A percentile compares a stretch with the other conserved stretches of the same genome.
These are phyloP conservation scores for Rosalia funebris DNA, from an alignment of 2,888 invertebrate genomes.

Conservation along the genomic window DNA sequence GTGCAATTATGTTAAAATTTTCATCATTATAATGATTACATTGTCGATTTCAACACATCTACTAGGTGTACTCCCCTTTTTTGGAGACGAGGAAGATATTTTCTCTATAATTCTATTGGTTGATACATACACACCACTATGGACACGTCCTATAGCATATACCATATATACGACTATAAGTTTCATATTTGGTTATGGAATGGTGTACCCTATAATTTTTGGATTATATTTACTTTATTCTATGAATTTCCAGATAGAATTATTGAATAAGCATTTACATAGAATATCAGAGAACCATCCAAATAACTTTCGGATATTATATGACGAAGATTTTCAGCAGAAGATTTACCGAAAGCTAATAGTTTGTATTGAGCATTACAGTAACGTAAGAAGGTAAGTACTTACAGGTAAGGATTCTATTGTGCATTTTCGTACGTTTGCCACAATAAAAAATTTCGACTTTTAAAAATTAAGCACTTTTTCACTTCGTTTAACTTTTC, in stretches of 20 bases:
- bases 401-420: too few relatives aligned
- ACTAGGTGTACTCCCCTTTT: not conserved
- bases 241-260: not conserved
- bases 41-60: not conserved
- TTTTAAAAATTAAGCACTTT: too few relatives aligned
- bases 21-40: not conserved
- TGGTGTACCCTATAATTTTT: not conserved
- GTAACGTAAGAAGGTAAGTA: too few relatives aligned
- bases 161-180: not conserved
- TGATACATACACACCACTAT: not conserved
- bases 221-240: not conserved
- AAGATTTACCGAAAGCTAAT: too few relatives aligned
- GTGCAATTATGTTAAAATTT: not conserved
- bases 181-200: not conserved
- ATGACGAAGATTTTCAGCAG: too few relatives aligned
- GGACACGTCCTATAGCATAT: not conserved
- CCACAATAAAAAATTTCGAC: too few relatives aligned
- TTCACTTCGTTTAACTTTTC: too few relatives aligned
- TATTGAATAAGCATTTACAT: not conserved
- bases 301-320: too few relatives aligned
- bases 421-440: too few relatives aligned
- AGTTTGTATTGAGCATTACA: too few relatives aligned
- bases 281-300: not conserved
- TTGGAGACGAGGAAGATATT: not conserved
- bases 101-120: not conserved